These are phyloP conservation scores for Cryptus armator DNA, from an alignment of 2,888 invertebrate genomes.

Conservation along the genomic window DNA sequence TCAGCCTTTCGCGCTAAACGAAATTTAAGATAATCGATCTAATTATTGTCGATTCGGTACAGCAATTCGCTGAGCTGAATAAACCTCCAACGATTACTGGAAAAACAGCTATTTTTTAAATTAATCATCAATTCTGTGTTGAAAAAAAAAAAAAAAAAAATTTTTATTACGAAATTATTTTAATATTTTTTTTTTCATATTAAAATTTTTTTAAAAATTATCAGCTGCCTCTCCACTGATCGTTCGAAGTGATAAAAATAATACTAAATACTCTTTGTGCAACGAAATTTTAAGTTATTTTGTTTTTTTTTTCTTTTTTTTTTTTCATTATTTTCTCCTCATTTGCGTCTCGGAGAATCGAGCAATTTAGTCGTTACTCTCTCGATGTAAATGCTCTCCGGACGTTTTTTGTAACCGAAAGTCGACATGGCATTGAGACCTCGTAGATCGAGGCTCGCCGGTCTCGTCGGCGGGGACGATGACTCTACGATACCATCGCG, in stretches of 20 bases:
- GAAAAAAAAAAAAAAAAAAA: too few species aligned
- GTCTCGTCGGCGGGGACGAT: constrained; percentile 71
- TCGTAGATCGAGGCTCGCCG: constrained; percentile 78
- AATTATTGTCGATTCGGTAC: neutral
- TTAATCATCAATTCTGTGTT: too few species aligned
- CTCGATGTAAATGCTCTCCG: constrained; percentile 75
- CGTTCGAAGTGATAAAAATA: constrained; percentile 1
- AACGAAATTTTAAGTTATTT: constrained; percentile 1
- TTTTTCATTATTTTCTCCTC: neutral
- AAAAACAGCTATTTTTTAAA: too few species aligned
- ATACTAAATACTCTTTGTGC: constrained; percentile 2
- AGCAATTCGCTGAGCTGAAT: neutral
- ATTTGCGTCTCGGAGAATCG: constrained; percentile 67
- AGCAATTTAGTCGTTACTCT: constrained; percentile 77
- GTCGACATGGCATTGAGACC: constrained; percentile 71
- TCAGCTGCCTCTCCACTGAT: neutral
- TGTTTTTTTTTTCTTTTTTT: neutral
- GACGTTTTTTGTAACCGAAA: constrained; percentile 72
- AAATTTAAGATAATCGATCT: constrained; percentile 11
- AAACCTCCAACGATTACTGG: neutral
- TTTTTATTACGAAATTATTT: too few species aligned
- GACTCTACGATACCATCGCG: constrained; percentile 43
- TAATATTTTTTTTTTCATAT: too few species aligned
- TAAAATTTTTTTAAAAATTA: neutral
- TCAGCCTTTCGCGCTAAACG: constrained; percentile 47